These are phyloP conservation scores for Sternotherus odoratus DNA, from an alignment of 2,797 vertebrate species.

Conservation along the genomic window DNA sequence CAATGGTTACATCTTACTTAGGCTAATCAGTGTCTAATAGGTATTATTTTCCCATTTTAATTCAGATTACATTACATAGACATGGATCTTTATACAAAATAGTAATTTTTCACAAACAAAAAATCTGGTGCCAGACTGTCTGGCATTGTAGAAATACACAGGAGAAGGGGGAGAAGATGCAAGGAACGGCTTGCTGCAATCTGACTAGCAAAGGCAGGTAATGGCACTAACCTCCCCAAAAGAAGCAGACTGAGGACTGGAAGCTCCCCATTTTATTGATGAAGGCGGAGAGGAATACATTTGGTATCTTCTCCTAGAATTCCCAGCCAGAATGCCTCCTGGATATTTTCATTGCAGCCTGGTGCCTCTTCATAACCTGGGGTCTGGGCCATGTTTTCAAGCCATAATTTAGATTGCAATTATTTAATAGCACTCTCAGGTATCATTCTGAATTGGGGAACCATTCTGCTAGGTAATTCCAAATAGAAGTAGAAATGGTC, in stretches of 20 bases:
- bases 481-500: not conserved
- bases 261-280: not conserved
- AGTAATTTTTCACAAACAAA: constrained; percentile 29
- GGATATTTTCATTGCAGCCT: not conserved
- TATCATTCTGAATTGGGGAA: not conserved
- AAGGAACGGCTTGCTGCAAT: not conserved
- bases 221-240: not conserved
- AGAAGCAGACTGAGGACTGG: not conserved
- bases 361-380: not conserved
- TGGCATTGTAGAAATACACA: constrained; percentile 10
- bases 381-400: not conserved
- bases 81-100: constrained; percentile 18
- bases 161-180: constrained; percentile 8
- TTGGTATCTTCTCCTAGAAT: not conserved
- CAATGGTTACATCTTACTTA: constrained; percentile 21
- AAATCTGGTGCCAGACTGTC: not conserved
- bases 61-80: constrained; percentile 4
- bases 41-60: constrained; percentile 14
- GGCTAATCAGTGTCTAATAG: constrained; percentile 25
- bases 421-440: not conserved
- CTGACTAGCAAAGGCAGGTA: not conserved
- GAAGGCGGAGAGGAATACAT: not conserved
- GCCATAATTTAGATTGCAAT: not conserved
- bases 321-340: not conserved
- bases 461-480: not conserved